Base-by-base conservation (phyloP, 2,113 vertebrate genomes). In the Petroica traversi region DNA sequence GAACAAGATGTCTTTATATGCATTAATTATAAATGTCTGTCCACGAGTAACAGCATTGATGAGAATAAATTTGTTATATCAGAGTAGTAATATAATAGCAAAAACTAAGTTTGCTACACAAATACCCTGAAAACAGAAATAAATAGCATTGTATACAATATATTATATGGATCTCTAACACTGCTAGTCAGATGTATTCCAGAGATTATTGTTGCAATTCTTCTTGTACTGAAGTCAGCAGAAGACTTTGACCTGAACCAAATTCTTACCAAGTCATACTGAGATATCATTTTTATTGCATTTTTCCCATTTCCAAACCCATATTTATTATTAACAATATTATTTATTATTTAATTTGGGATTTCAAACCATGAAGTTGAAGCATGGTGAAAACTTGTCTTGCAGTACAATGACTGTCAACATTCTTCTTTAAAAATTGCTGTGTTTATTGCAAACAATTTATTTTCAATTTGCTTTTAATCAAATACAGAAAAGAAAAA, bases 11-110 rank as follows among this genome's bases (percentile, higher is more conserved):
- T 52, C 33, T 61, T 71, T 92, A 18, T 67, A 52, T n/a, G 11
- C 14, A 75, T 38, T 55, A 93, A 84, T 71, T 74, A 38, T 28
- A 88, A 19, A n/a, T 72, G 19, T 59, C 25, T 29, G 41, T 55
- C n/a, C 77, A 22, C 0, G 0, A 57, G 36, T 63, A 64, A 48
- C 20, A 66, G 16, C 54, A 62, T 3, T n/a, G 31, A 76, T 36
- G 19, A 58, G 24, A 91, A 64, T 29, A 85, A 68, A 72, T 38
- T 86, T 46, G 6, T 57, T 81, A 85, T 58, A 54, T 51, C n/a
- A 38, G 8, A 61, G 18, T 38, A 55, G 15, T 34, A 74, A 66
- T 12, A 17, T 49, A 62, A 24, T 5, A 59, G 22, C 8, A 86
- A 43, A 89, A 93, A 75, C 12, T 26, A 49, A 41, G 16, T 72